A percentile compares a stretch with the other conserved stretches of the same genome.
These are phyloP conservation scores for Geotria australis DNA, from an alignment of 2,797 vertebrate genomes.

Conservation along the genomic window DNA sequence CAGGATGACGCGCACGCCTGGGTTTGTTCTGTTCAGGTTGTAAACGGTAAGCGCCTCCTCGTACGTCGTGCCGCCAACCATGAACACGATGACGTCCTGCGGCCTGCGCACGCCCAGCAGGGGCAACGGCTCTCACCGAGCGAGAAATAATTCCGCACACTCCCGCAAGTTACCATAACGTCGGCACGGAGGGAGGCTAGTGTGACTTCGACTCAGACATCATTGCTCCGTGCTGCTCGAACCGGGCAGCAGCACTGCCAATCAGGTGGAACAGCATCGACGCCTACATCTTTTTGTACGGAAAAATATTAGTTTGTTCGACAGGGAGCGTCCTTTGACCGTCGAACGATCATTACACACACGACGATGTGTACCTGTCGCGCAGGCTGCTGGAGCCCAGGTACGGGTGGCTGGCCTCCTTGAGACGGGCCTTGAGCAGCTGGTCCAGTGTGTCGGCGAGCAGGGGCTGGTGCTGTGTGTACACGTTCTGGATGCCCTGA, in stretches of 20 bases:
- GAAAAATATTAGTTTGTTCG: no score
- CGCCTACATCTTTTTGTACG: no score
- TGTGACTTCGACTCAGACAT: no score
- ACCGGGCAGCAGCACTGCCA: no score
- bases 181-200: no score
- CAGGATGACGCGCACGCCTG: constrained; percentile 52
- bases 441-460: constrained; percentile 69
- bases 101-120: constrained; percentile 17
- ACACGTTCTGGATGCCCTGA: constrained; percentile 74
- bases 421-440: constrained; percentile 73
- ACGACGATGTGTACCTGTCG: constrained; percentile 21
- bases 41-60: constrained; percentile 66
- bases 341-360: no score
- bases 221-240: no score
- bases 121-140: not conserved
- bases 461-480: constrained; percentile 66
- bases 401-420: constrained; percentile 69
- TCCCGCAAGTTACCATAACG: no score
- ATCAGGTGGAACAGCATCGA: no score
- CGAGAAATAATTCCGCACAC: no score
- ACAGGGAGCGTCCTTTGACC: no score
- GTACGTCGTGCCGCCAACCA: constrained; percentile 63
- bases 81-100: constrained; percentile 61
- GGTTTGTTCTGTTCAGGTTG: constrained; percentile 51
- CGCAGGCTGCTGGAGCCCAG: constrained; percentile 56